A percentile compares a stretch with the other conserved stretches of the same genome.
phyloP scores from a whole-genome alignment of 2,888 invertebrate genomes.

The Mythimna albipuncta region DNA sequence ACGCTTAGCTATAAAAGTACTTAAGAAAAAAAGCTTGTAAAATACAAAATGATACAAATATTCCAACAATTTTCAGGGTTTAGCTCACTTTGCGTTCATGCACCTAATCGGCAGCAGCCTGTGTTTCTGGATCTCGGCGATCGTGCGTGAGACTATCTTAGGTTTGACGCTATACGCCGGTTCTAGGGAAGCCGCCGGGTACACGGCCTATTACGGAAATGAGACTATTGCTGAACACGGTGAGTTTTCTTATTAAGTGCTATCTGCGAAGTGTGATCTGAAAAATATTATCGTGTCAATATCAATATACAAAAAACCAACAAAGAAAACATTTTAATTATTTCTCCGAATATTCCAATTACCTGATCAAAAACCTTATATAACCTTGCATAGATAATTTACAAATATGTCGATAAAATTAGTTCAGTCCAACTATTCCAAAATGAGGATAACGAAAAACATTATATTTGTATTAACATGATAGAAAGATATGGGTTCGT shows the following conservation, averaged over 20 bases:
- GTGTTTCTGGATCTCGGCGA: constrained; percentile 95
- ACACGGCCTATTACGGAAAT: constrained; percentile 27
- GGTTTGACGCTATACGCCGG: constrained; percentile 90
- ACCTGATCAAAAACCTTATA: too few relatives aligned
- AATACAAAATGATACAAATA: neutral
- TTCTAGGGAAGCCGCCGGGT: constrained; percentile 70
- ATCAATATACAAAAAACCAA: too few relatives aligned
- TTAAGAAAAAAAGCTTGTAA: neutral
- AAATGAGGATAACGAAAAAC: neutral
- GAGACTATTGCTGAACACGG: constrained; percentile 38
- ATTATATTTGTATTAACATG: neutral
- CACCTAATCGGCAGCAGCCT: constrained; percentile 95
- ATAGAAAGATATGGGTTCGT: neutral
- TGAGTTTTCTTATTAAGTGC: constrained; percentile 12
- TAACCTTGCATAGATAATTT: neutral
- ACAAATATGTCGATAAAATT: neutral
- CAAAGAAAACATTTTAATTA: too few relatives aligned
- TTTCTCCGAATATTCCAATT: too few relatives aligned
- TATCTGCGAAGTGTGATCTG: neutral
- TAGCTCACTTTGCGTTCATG: constrained; percentile 94
- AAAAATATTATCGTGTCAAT: too few relatives aligned
- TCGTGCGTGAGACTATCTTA: constrained; percentile 93
- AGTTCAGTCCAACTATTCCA: neutral
- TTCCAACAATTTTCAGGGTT: constrained; percentile 75
- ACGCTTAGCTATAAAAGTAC: too few relatives aligned